Percentiles rank a stretch among this genome's conserved stretches.
These are phyloP conservation scores for Nibea albiflora DNA, from an alignment of 2,113 vertebrate genomes.

Conservation along the genomic window DNA sequence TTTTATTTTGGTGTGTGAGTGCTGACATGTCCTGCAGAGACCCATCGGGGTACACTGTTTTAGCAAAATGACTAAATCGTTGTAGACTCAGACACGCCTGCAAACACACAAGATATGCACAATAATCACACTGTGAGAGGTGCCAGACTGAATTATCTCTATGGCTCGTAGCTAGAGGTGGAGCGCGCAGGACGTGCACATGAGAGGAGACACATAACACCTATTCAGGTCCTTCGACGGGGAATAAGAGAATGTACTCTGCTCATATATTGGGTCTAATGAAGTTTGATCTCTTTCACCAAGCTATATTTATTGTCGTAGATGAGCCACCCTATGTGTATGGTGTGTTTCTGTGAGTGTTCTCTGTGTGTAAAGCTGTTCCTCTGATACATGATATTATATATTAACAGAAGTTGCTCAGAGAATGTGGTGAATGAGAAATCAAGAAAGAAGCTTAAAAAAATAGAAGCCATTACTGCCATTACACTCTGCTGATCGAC, in stretches of 20 bases:
- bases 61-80: constrained; percentile 28
- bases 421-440: not conserved
- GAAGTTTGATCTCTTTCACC: constrained; percentile 30
- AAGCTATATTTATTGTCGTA: constrained; percentile 4
- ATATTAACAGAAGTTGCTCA: not conserved
- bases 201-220: constrained; percentile 16
- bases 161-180: constrained; percentile 13
- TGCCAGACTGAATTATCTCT: constrained; percentile 45
- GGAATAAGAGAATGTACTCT: constrained; percentile 19
- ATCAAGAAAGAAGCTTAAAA: not conserved
- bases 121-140: constrained; percentile 21
- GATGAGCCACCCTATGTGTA: not conserved
- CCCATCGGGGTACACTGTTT: constrained; percentile 14
- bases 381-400: constrained; percentile 3
- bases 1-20: constrained; percentile 60
- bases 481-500: not conserved
- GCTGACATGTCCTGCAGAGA: constrained; percentile 37
- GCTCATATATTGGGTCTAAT: constrained; percentile 32
- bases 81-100: constrained; percentile 20
- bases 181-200: constrained; percentile 11
- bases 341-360: not conserved
- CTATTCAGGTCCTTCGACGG: constrained; percentile 25
- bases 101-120: constrained; percentile 10
- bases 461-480: not conserved
- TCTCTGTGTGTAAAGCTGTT: constrained; percentile 2